Evolutionary conservation across 1,140 invertebrate species (phyloP).

Genomic region (Aphelinus certus): DNA sequence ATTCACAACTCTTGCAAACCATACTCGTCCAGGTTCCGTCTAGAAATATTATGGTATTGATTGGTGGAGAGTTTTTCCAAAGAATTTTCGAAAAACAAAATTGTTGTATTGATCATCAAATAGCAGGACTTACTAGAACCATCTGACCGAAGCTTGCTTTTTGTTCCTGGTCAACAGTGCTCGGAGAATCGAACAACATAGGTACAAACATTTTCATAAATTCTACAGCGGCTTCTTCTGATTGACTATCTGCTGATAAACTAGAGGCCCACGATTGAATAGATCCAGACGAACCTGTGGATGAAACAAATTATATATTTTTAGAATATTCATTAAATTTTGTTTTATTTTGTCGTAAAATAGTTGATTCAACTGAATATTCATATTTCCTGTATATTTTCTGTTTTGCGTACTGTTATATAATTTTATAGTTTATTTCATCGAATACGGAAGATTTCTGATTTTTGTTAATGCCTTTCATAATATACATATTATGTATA

Average conservation of each 20-base stretch:
- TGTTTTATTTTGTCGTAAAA: too few relatives aligned
- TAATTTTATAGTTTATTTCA: too few relatives aligned
- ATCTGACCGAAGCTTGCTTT: constrained; percentile 76
- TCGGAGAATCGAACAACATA: constrained; percentile 71
- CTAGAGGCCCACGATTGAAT: constrained; percentile 79
- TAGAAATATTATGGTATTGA: constrained; percentile 48
- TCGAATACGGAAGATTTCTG: too few relatives aligned
- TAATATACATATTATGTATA: too few relatives aligned
- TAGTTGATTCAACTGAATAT: too few relatives aligned
- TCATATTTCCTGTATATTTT: too few relatives aligned
- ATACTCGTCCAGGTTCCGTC: constrained; percentile 70
- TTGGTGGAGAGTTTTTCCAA: neutral
- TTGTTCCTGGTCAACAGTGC: constrained; percentile 70
- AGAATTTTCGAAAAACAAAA: neutral
- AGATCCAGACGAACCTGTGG: constrained; percentile 72
- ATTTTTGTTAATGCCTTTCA: too few relatives aligned
- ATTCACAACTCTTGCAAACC: constrained; percentile 80
- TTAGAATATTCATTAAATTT: neutral
- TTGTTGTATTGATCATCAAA: too few relatives aligned
- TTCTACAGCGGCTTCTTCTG: constrained; percentile 74
- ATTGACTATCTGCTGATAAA: constrained; percentile 76
- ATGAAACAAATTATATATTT: constrained; percentile 21
- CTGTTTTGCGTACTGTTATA: too few relatives aligned
- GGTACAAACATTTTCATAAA: constrained; percentile 80
- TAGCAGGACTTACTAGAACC: constrained; percentile 62